phyloP scores from a whole-genome alignment of 2,888 invertebrate species.

The Ectobius pallidus region DNA sequence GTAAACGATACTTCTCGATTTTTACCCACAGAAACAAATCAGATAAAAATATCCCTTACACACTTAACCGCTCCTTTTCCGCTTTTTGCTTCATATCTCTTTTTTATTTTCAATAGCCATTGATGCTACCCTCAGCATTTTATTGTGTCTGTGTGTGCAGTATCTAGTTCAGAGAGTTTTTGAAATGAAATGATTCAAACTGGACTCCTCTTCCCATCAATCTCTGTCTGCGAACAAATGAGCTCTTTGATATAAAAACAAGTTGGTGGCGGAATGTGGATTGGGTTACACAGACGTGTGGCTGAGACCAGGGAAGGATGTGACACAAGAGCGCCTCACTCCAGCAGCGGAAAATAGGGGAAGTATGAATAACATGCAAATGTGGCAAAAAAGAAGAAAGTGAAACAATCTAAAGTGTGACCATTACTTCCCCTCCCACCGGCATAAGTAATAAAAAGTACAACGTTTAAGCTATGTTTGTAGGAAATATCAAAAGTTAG shows the following conservation, averaged over 20 bases:
- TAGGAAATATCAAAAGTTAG: no score
- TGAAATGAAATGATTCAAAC: constrained; percentile 18
- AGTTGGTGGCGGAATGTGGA: constrained; percentile 21
- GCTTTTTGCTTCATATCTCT: background rate
- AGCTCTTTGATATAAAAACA: constrained; percentile 25
- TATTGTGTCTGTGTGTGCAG: no score
- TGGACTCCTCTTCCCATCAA: constrained; percentile 15
- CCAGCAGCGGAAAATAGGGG: no score
- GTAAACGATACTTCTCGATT: constrained; percentile 8
- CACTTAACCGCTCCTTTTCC: background rate
- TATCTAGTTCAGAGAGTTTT: constrained; percentile 12
- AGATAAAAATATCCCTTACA: constrained; percentile 23
- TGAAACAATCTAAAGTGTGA: no score
- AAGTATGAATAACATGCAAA: no score
- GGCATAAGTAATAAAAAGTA: no score
- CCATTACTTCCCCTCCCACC: no score
- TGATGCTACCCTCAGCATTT: background rate
- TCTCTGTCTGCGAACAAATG: constrained; percentile 29
- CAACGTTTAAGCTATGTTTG: no score
- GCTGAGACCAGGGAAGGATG: no score
- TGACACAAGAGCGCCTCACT: no score
- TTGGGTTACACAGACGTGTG: constrained; percentile 23
- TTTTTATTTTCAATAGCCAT: constrained; percentile 18
- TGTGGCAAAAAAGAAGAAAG: no score
- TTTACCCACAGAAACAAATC: constrained; percentile 11